Evolutionary conservation across 2,113 vertebrate genomes (phyloP), one percentile per base, ranked within the genome.

Genomic region (Microcebus ravelobensis): DNA sequence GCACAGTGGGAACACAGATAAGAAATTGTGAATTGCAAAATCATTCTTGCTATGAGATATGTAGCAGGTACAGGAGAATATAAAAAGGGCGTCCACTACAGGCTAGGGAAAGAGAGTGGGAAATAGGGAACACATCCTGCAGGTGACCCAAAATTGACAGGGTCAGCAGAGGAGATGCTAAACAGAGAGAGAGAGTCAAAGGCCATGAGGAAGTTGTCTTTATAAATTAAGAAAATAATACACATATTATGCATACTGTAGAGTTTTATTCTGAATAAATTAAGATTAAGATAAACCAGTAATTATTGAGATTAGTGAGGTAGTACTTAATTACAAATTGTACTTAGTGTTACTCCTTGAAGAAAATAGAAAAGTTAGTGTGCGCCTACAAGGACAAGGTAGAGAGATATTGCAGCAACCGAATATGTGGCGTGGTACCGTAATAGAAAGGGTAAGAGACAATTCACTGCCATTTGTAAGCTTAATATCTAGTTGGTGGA

Each of bases 51-150:
- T 65, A 1, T 59, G 4, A 70, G 3, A 76, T 42, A 18, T 0
- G 0, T 2, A 50, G 52, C 57, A 45, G 55, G 1, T 25, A n/a
- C 8, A 29, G 8, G 3, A 34, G 21, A 45, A 3, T 29, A 27
- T 27, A 5, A 8, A 25, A 95, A n/a, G 15, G 6, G 5, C 0
- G 25, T 6, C 3, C n/a, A 42, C 21, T 39, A 77, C 0, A 31
- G 4, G 3, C 8, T 27, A 0, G 34, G 6, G 31, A 25, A 45
- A 9, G 11, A 0, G 0, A 76, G 0, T 29, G 7, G 0, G 2
- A 42, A 52, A 65, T 34, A 68, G 4, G 68, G 11, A 90, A n/a
- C 1, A 2, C 27, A 39, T 76, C 6, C 31, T 36, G 14, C 1
- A 76, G 8, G 1, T 70, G 42, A 74, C 20, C 27, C 2, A 13